Evolutionary conservation across 1,140 invertebrate species (phyloP).

Genomic region (Drosophila lini): DNA sequence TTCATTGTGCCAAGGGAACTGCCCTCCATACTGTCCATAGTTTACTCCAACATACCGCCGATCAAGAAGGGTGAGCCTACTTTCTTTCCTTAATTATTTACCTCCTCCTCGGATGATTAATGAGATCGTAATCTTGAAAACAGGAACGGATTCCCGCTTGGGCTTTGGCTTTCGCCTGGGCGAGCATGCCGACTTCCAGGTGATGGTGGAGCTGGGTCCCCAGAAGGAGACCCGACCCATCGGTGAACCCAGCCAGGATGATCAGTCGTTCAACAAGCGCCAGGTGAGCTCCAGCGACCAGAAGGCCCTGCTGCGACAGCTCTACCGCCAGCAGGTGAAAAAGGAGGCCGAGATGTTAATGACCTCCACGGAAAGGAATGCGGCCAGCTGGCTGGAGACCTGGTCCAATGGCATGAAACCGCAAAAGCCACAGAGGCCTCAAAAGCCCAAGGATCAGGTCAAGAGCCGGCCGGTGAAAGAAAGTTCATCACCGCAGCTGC

Average conservation of each 20-base stretch:
- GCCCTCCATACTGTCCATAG: slow-evolving; percentile 89
- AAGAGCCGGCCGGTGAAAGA: slow-evolving; percentile 2
- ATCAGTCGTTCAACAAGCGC: slow-evolving; percentile 77
- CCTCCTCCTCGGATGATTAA: not conserved
- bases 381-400: slow-evolving; percentile 68
- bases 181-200: slow-evolving; percentile 91
- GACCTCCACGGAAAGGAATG: slow-evolving; percentile 68
- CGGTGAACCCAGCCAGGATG: slow-evolving; percentile 72
- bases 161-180: slow-evolving; percentile 92
- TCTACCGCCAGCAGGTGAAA: slow-evolving; percentile 52
- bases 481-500: slow-evolving; percentile 15
- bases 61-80: slow-evolving; percentile 90
- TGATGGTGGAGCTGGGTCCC: slow-evolving; percentile 91
- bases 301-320: slow-evolving; percentile 36
- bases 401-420: slow-evolving; percentile 80
- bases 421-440: slow-evolving; percentile 33
- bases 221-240: slow-evolving; percentile 89
- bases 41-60: slow-evolving; percentile 93
- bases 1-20: slow-evolving; percentile 91
- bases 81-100: not conserved
- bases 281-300: slow-evolving; percentile 68
- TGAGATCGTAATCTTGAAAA: not conserved
- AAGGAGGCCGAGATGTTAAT: slow-evolving; percentile 35
- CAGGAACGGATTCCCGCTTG: slow-evolving; percentile 91
- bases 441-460: slow-evolving; percentile 18